Evolutionary conservation across 2,797 vertebrate species (phyloP).

Genomic region (Enteromius radiatus): DNA sequence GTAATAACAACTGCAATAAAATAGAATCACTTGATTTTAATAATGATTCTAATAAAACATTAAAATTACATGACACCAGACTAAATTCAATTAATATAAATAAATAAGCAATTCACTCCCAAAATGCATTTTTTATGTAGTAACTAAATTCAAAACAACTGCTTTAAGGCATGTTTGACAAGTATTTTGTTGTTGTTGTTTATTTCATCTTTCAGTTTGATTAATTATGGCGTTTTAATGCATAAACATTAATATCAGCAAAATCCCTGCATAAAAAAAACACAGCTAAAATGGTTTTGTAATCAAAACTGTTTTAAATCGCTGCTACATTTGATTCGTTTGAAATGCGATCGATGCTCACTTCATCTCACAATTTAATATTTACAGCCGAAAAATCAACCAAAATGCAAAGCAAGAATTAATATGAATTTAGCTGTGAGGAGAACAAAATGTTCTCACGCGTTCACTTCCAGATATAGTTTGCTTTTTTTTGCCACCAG

Average conservation of each 20-base stretch:
- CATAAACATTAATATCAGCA: not conserved
- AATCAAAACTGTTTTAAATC: not conserved
- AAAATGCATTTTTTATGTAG: not conserved
- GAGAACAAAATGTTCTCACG: conserved; percentile 17
- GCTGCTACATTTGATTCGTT: not conserved
- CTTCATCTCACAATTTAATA: not conserved
- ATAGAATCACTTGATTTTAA: not conserved
- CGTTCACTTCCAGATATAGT: conserved; percentile 22
- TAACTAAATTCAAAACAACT: not conserved
- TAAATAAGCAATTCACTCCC: not conserved
- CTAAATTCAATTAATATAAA: not conserved
- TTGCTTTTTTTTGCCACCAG: conserved; percentile 74
- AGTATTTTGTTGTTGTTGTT: not conserved
- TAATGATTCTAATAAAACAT: too few relatives aligned
- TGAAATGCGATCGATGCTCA: not conserved
- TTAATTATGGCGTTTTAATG: not conserved
- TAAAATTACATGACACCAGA: not conserved
- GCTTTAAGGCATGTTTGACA: conserved; percentile 1
- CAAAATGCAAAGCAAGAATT: not conserved
- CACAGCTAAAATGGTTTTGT: not conserved
- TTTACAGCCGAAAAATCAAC: not conserved
- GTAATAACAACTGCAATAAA: not conserved
- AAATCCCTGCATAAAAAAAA: not conserved
- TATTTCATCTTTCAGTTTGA: not conserved
- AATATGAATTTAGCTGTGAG: conserved; percentile 9